Percentiles rank a stretch among this genome's conserved stretches.
Evolutionary conservation across 2,888 invertebrate species (phyloP).

Genomic region (Didymodactylos carnosus): DNA sequence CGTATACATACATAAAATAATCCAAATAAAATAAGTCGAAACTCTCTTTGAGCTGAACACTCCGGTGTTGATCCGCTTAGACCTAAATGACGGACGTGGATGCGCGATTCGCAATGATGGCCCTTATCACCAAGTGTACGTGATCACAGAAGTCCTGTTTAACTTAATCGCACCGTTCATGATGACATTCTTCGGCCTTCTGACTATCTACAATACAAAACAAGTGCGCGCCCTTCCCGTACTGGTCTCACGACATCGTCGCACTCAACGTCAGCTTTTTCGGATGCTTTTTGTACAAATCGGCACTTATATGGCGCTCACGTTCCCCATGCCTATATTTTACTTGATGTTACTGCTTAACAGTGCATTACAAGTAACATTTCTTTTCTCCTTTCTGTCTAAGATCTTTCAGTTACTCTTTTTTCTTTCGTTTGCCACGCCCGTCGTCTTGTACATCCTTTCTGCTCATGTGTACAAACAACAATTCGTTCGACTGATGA

Average conservation of each 20-base stretch:
- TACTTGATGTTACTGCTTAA: not conserved
- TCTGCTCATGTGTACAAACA: not conserved
- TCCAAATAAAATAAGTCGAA: too few species aligned
- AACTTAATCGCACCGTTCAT: not conserved
- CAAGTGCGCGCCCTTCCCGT: not conserved
- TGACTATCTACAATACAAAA: not conserved
- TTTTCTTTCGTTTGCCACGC: not conserved
- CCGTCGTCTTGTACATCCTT: not conserved
- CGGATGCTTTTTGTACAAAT: not conserved
- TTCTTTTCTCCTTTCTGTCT: not conserved
- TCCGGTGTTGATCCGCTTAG: not conserved
- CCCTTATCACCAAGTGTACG: not conserved
- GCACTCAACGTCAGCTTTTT: not conserved
- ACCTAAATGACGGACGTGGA: not conserved
- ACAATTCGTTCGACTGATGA: not conserved
- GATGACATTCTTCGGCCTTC: not conserved
- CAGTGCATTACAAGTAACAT: not conserved
- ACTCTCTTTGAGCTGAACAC: not conserved
- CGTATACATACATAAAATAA: too few species aligned
- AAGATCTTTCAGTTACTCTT: not conserved
- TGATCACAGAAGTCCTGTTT: not conserved
- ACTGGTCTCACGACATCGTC: not conserved
- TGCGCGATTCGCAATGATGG: not conserved
- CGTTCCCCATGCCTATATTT: not conserved
- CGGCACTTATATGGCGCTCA: not conserved